A percentile compares a stretch with the other conserved stretches of the same genome.
Evolutionary conservation across 2,888 invertebrate species (phyloP).

Genomic region (Rhamphomyia laevipes): DNA sequence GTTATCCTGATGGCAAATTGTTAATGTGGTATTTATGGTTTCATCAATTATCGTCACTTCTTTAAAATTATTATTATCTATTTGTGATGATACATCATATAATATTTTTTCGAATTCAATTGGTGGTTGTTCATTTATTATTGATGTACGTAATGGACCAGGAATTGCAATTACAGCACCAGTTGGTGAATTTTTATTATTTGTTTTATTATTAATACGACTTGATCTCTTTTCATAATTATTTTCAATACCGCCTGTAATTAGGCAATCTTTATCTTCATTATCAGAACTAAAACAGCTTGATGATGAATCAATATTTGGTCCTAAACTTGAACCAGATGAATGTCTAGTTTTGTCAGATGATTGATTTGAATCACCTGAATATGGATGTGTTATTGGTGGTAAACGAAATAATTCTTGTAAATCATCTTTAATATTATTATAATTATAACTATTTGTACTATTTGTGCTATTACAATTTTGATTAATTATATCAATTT

Average conservation of each 20-base stretch:
- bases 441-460: neutral
- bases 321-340: conserved; percentile 59
- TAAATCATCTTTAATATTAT: neutral
- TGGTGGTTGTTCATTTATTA: conserved; percentile 8
- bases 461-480: neutral
- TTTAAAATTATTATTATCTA: conserved; percentile 2
- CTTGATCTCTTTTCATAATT: conserved; percentile 10
- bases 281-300: conserved; percentile 43
- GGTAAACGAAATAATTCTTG: conserved; percentile 51
- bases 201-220: conserved; percentile 4
- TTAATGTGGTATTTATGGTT: conserved; percentile 14
- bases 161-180: no score
- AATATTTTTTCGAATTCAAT: conserved; percentile 9
- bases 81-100: neutral
- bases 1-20: conserved; percentile 22
- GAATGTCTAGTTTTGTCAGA: conserved; percentile 17
- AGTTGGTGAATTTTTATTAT: neutral
- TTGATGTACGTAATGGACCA: neutral
- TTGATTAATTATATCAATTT: neutral
- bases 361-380: conserved; percentile 32
- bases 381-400: conserved; percentile 57
- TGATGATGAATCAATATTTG: conserved; percentile 55
- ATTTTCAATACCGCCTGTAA: conserved; percentile 4
- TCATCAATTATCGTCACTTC: conserved; percentile 10
- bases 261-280: conserved; percentile 21